Conservation (phyloP, 2,888 invertebrate species). For the Andrena minutula region DNA sequence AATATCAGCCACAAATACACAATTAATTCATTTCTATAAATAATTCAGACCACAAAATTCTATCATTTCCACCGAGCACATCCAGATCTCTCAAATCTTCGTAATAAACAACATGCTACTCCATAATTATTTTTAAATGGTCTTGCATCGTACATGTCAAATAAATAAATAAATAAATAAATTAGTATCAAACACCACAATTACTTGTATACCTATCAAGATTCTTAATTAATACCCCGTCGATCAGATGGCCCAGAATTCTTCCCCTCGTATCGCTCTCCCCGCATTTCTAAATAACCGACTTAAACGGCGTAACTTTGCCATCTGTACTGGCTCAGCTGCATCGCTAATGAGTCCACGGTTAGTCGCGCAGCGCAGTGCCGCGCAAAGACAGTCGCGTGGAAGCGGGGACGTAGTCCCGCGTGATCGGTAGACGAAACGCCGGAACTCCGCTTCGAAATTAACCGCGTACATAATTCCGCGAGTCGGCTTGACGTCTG, state of each 20-base stretch:
- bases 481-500: conserved; percentile 62
- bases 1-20: too few relatives aligned
- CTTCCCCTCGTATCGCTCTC: neutral
- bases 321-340: neutral
- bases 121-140: too few relatives aligned
- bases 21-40: too few relatives aligned
- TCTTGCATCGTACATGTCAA: too few relatives aligned
- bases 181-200: too few relatives aligned
- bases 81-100: too few relatives aligned
- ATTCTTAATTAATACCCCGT: neutral
- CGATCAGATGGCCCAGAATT: neutral
- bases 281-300: conserved; percentile 5
- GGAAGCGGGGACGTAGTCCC: conserved; percentile 11
- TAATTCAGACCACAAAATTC: too few relatives aligned
- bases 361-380: conserved; percentile 17
- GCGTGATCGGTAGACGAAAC: conserved; percentile 59
- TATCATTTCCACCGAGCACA: too few relatives aligned
- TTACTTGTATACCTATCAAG: neutral
- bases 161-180: too few relatives aligned
- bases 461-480: conserved; percentile 69
- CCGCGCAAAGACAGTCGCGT: neutral
- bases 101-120: too few relatives aligned
- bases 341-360: conserved; percentile 27
- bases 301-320: neutral
- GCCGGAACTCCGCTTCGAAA: conserved; percentile 59